Conservation (phyloP, 1,140 invertebrate species). For the Drosophila sulfurigaster region DNA sequence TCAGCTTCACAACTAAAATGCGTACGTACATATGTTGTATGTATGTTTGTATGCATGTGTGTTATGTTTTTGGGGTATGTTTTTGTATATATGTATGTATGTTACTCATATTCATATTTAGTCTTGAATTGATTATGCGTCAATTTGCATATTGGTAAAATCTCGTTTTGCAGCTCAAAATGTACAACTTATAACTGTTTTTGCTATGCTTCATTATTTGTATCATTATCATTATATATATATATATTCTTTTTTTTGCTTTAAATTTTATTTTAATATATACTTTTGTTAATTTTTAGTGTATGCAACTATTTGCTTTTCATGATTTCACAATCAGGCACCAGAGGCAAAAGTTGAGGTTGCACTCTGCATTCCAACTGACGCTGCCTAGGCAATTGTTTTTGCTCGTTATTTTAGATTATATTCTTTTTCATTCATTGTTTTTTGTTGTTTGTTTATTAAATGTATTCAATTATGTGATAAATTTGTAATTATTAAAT, state of each 20-base stretch:
- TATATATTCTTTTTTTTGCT: constrained; percentile 16
- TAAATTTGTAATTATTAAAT: constrained; percentile 59
- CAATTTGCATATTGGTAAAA: constrained; percentile 70
- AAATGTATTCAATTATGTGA: constrained; percentile 41
- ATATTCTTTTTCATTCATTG: neutral
- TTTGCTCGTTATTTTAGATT: neutral
- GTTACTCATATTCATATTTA: constrained; percentile 44
- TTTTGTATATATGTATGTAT: neutral
- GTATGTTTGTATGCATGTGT: constrained; percentile 26
- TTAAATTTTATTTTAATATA: constrained; percentile 35
- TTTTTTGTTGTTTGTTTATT: constrained; percentile 12
- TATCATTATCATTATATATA: constrained; percentile 15
- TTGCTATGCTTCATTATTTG: constrained; percentile 47
- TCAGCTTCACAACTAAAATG: constrained; percentile 53
- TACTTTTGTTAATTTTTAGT: constrained; percentile 21
- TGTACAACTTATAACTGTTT: constrained; percentile 66
- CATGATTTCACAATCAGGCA: constrained; percentile 16
- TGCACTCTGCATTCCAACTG: constrained; percentile 11
- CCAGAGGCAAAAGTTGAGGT: constrained; percentile 24
- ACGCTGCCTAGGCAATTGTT: constrained; percentile 19
- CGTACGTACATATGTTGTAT: constrained; percentile 25
- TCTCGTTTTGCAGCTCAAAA: constrained; percentile 59
- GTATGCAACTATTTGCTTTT: constrained; percentile 35
- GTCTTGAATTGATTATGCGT: constrained; percentile 74
- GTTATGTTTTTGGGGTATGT: neutral